Conservation (phyloP, 2,113 vertebrate species). For the Lampris megalopsis region DNA sequence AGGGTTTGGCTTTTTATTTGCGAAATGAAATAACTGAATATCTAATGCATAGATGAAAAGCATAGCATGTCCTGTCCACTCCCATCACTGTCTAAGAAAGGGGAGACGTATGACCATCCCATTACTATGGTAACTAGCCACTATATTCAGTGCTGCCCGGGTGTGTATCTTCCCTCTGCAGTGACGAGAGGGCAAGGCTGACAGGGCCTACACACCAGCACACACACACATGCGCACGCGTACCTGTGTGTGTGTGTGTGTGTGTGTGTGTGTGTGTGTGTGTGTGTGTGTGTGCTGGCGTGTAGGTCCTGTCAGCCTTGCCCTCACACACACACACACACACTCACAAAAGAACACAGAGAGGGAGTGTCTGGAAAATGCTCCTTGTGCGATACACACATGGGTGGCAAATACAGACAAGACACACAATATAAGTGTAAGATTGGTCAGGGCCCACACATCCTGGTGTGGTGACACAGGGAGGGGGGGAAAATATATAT, state of each 20-base stretch:
- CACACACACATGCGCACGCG: neutral
- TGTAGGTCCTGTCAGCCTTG: no score
- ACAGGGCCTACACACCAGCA: constrained; percentile 60
- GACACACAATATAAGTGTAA: constrained; percentile 26
- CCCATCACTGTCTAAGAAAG: constrained; percentile 71
- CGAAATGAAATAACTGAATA: constrained; percentile 71
- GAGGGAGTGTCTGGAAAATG: constrained; percentile 40
- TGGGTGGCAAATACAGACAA: constrained; percentile 54
- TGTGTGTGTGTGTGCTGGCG: no score
- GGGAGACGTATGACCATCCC: constrained; percentile 74
- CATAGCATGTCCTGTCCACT: constrained; percentile 78
- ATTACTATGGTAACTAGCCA: constrained; percentile 84
- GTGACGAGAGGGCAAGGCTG: constrained; percentile 78
- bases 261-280: no score
- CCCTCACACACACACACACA: constrained; percentile 25
- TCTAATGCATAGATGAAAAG: constrained; percentile 76
- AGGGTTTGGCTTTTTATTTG: constrained; percentile 64
- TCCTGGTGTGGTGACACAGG: constrained; percentile 36
- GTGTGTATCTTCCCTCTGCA: constrained; percentile 72
- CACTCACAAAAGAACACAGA: constrained; percentile 29
- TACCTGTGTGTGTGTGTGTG: no score
- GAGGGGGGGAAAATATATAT: no score
- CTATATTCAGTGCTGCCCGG: constrained; percentile 79
- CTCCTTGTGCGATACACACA: constrained; percentile 49
- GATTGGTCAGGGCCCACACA: constrained; percentile 1